These are phyloP conservation scores for Diachasmimorpha longicaudata DNA, from an alignment of 1,140 invertebrate species.

Conservation along the genomic window DNA sequence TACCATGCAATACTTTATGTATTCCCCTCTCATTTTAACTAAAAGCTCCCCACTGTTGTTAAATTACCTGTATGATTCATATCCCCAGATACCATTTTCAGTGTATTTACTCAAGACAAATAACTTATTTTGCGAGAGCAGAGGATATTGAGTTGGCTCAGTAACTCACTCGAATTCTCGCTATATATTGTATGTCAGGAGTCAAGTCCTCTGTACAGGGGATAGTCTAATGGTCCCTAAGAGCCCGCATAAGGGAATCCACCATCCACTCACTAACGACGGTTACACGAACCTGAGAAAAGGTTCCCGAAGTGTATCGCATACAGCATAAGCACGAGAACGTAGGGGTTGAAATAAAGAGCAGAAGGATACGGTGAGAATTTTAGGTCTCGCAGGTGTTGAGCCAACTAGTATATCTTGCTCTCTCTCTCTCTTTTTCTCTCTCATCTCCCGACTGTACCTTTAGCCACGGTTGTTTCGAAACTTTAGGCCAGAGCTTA, in stretches of 20 bases:
- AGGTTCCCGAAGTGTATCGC: background rate
- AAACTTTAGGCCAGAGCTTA: slow-evolving; percentile 37
- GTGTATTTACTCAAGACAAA: background rate
- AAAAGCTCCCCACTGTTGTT: background rate
- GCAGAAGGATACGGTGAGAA: slow-evolving; percentile 5
- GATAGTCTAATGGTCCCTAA: slow-evolving; percentile 42
- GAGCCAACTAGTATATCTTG: background rate
- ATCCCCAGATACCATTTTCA: background rate
- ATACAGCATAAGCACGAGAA: background rate
- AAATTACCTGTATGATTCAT: background rate
- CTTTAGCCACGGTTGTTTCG: slow-evolving; percentile 15
- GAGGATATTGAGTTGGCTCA: slow-evolving; percentile 15
- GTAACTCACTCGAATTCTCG: slow-evolving; percentile 43
- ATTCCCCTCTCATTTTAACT: too few relatives aligned
- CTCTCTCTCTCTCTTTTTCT: slow-evolving; percentile 1
- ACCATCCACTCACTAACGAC: background rate
- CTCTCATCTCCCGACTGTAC: slow-evolving; percentile 5
- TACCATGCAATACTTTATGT: too few relatives aligned
- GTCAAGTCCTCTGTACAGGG: slow-evolving; percentile 37
- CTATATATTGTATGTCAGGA: slow-evolving; percentile 35
- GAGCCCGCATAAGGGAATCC: slow-evolving; percentile 6
- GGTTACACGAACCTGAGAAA: background rate
- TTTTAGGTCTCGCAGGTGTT: slow-evolving; percentile 18
- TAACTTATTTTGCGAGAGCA: background rate
- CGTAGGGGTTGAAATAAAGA: slow-evolving; percentile 22